These are phyloP conservation scores for Apteryx owenii DNA, from an alignment of 2,113 vertebrate species.

Conservation along the genomic window DNA sequence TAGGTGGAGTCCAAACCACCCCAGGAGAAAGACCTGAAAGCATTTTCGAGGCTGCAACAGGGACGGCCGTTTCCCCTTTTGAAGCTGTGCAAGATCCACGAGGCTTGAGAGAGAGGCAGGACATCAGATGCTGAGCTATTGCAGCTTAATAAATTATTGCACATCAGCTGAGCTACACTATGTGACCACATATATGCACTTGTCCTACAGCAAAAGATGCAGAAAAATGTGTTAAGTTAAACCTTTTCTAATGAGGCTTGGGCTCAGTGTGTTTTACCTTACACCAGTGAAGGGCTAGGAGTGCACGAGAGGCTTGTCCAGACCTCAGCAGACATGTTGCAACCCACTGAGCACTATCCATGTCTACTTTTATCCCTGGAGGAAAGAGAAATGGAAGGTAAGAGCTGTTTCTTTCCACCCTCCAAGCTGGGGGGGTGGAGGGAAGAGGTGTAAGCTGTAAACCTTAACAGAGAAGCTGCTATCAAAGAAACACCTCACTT, in stretches of 20 bases:
- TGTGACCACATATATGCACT: fast-evolving
- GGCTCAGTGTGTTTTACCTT: neutral
- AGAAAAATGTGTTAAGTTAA: neutral
- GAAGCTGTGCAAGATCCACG: neutral
- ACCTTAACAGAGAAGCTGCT: neutral
- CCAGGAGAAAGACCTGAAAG: neutral
- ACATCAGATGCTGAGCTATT: neutral
- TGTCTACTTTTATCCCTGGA: neutral
- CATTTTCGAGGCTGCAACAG: fast-evolving
- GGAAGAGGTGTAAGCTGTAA: neutral
- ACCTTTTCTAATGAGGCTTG: neutral
- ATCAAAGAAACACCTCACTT: neutral
- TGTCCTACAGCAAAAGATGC: neutral
- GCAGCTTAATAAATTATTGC: neutral
- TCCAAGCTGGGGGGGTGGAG: neutral
- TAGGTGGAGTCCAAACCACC: neutral
- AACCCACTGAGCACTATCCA: neutral
- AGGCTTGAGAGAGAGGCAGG: neutral
- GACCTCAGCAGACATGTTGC: neutral
- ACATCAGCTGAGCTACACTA: neutral
- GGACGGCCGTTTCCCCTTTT: fast-evolving
- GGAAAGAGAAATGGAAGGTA: neutral
- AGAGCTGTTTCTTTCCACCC: neutral
- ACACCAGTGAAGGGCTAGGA: neutral
- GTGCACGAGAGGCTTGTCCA: neutral